phyloP scores from a whole-genome alignment of 2,888 invertebrate genomes.

The Elgonia sp. region DNA sequence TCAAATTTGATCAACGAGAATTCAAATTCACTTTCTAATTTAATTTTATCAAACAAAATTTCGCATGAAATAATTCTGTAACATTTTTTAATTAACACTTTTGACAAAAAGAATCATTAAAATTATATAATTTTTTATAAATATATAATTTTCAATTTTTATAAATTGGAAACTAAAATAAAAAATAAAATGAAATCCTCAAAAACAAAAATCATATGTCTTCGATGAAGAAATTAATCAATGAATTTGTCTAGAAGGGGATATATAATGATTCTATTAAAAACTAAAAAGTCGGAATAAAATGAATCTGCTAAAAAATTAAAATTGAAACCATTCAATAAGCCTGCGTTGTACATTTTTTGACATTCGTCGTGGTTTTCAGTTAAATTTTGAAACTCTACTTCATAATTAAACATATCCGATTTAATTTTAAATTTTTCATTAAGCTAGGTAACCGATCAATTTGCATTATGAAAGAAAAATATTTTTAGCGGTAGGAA shows the following conservation, averaged over 20 bases:
- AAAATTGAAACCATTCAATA: background rate
- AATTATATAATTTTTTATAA: no score
- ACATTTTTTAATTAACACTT: no score
- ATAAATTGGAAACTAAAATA: no score
- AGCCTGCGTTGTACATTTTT: background rate
- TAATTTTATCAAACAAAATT: background rate
- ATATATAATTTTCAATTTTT: no score
- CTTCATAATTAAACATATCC: constrained; percentile 2
- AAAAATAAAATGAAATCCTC: no score
- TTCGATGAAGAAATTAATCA: no score
- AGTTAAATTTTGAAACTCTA: background rate
- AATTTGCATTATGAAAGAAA: constrained; percentile 13
- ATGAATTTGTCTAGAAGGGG: no score
- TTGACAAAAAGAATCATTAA: no score
- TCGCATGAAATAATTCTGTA: background rate
- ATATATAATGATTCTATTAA: no score
- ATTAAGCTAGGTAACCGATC: constrained; percentile 5
- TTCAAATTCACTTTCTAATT: background rate
- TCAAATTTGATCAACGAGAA: constrained; percentile 16
- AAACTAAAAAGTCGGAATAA: background rate
- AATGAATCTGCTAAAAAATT: background rate
- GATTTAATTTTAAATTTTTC: constrained; percentile 19
- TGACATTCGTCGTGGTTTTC: background rate
- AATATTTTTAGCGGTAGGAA: constrained; percentile 25
- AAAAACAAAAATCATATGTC: no score